Conservation (phyloP, 2,888 invertebrate species). For the Biston betularia region DNA sequence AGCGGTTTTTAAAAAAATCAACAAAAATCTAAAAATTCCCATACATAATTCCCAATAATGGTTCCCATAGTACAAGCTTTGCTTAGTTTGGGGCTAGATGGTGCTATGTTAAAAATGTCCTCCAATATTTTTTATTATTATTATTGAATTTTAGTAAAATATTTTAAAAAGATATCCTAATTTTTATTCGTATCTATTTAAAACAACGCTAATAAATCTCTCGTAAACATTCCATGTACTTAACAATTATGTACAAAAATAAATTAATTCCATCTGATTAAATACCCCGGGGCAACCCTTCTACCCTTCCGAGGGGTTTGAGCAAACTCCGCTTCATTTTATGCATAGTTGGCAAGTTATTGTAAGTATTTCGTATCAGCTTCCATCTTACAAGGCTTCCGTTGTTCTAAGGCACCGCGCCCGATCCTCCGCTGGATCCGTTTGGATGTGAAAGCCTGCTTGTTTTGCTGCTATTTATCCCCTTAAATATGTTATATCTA, state of each 20-base stretch:
- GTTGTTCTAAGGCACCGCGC: conserved; percentile 1
- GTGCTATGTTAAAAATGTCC: no score
- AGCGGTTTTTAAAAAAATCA: no score
- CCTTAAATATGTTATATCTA: no score
- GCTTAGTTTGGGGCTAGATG: no score
- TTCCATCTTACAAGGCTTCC: conserved; percentile 35
- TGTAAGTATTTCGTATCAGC: conserved; percentile 38
- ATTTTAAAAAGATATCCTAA: no score
- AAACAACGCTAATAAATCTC: conserved; percentile 12
- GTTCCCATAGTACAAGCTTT: no score
- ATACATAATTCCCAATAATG: no score
- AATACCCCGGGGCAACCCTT: conserved; percentile 52
- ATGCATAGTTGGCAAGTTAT: conserved; percentile 42
- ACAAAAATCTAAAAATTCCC: no score
- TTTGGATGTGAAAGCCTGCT: neutral
- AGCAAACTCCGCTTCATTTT: conserved; percentile 40
- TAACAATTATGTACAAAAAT: conserved; percentile 38
- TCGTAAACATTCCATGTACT: conserved; percentile 22
- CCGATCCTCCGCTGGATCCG: neutral
- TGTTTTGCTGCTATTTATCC: no score
- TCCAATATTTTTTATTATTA: no score
- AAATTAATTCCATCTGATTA: conserved; percentile 56
- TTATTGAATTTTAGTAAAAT: no score
- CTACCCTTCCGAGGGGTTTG: conserved; percentile 38
- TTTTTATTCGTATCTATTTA: no score